A percentile compares a stretch with the other conserved stretches of the same genome.
phyloP scores from a whole-genome alignment of 2,113 vertebrate genomes.

The Microcebus griseorufus region DNA sequence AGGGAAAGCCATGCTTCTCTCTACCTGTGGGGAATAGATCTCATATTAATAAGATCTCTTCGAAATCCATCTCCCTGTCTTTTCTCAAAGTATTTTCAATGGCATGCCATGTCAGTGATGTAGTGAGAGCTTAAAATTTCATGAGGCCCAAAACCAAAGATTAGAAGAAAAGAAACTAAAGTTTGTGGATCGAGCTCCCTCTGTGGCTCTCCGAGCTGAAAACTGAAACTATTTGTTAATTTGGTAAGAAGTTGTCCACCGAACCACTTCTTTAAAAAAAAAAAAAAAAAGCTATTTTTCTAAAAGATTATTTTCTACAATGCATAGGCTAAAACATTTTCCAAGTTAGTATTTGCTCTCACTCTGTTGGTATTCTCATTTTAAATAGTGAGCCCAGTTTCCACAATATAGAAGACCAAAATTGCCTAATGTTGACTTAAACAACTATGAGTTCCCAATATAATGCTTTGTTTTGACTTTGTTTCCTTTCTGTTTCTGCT shows the following conservation, averaged over 20 bases:
- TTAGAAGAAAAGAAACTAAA: neutral
- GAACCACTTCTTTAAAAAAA: neutral
- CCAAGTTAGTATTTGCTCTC: conserved; percentile 9
- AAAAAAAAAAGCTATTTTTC: neutral
- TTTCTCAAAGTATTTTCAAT: neutral
- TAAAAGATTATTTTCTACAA: neutral
- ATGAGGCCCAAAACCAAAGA: neutral
- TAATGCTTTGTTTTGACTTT: conserved; percentile 24
- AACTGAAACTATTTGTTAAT: neutral
- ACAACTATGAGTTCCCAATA: conserved; percentile 5
- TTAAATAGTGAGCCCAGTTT: conserved; percentile 8
- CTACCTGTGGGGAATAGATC: neutral
- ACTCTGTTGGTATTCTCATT: neutral
- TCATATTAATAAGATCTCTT: neutral
- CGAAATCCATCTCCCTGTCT: neutral
- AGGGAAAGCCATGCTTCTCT: neutral
- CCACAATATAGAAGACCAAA: neutral
- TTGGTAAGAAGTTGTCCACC: neutral
- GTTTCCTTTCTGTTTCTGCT: neutral
- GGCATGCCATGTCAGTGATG: neutral
- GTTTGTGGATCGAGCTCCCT: neutral
- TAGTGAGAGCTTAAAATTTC: neutral
- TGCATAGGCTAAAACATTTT: conserved; percentile 5
- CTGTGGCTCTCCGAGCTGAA: neutral
- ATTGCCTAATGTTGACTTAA: neutral